phyloP scores from a whole-genome alignment of 2,797 vertebrate species.

The Myotis myotis region DNA sequence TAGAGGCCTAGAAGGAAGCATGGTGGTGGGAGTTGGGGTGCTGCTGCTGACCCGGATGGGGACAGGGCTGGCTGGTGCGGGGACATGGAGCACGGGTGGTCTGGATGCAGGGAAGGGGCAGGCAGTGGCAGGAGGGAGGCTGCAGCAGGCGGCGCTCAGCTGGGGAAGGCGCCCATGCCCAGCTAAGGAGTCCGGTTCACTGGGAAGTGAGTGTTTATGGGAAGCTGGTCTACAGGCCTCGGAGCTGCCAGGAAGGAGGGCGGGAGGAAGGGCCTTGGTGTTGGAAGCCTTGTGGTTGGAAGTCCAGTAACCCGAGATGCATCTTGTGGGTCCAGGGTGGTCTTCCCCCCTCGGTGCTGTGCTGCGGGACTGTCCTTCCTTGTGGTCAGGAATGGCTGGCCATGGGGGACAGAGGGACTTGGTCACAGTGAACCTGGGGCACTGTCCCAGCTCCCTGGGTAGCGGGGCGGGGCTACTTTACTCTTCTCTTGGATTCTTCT shows the following conservation, averaged over 20 bases:
- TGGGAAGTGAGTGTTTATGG: not conserved
- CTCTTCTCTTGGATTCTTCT: not conserved
- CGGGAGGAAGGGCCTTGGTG: not conserved
- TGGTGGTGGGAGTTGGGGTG: not conserved
- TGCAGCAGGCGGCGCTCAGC: not conserved
- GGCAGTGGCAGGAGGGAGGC: not conserved
- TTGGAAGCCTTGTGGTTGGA: fast-evolving
- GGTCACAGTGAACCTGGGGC: fast-evolving
- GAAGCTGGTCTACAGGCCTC: not conserved
- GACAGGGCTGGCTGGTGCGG: not conserved
- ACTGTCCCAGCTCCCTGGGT: not conserved
- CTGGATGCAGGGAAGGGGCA: not conserved
- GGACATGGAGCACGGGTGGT: fast-evolving
- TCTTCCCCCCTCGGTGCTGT: fast-evolving
- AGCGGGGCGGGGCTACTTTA: fast-evolving
- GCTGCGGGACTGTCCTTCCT: not conserved
- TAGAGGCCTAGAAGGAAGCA: fast-evolving
- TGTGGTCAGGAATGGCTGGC: fast-evolving
- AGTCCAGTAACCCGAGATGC: fast-evolving
- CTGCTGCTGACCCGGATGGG: not conserved
- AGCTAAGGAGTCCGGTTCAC: fast-evolving
- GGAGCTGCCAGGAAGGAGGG: not conserved
- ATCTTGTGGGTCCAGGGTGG: not conserved
- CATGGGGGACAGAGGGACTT: fast-evolving
- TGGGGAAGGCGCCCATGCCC: fast-evolving